Base-by-base conservation (phyloP, 2,888 invertebrate species). In the Halictus quadricinctus region DNA sequence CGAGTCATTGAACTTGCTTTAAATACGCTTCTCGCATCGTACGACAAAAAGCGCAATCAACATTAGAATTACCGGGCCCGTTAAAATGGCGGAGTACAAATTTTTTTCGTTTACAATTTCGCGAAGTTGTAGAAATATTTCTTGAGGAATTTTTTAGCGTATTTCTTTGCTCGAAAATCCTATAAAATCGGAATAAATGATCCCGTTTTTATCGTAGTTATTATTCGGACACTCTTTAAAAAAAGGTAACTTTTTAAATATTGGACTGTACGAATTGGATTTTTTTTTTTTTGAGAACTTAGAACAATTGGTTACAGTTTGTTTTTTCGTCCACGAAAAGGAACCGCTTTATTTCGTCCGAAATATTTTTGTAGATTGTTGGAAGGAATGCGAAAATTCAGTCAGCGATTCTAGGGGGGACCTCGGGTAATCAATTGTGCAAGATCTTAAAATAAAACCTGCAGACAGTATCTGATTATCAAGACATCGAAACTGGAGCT, bases 381-480 rank as follows among this genome's bases (percentile, higher is more conserved):
- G 18, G 66, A 66, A 69, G 36, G 21, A 21, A 29, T 21, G 41
- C 69, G 21, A 69, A 43, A 41, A 41, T 21, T n/a, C 43, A 10
- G n/a, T 21, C 43, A 1, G 29, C 12, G 21, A 69, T 69, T n/a
- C 43, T 41, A 41, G 66, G 21, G 36, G 41, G 41, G 29, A 69
- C 21, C 18, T 8, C 5, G 10, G 66, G 18, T 21, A 36, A 69
- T 69, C 69, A 41, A 21, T 41, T 41, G 21, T 69, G 69, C 41
- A 43, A 69, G 69, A 43, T 69, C 43, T 41, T 21, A 21, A 69
- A 69, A 69, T 69, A 69, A 69, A 69, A 60, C 25, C 18, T 13
- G 72, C 21, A n/a, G 60, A 80, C 66, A 58, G 64, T 66, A 54
- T 79, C 50, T 25, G 73, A 41, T 72, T 66, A 79, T 64, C 78